Base-by-base conservation (phyloP, 1,140 invertebrate species). In the Protaetia brevitarsis region DNA sequence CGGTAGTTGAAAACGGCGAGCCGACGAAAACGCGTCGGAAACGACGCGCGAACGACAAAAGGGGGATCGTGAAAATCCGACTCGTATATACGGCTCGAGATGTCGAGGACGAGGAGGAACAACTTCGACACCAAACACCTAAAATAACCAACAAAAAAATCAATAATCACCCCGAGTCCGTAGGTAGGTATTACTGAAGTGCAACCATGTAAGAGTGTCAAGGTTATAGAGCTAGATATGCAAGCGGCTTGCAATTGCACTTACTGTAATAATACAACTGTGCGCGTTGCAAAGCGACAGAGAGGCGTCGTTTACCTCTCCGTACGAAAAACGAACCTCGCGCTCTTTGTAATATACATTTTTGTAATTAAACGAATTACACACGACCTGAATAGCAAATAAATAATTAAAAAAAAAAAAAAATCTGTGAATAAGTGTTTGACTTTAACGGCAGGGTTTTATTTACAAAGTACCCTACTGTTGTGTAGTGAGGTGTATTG, bases 181-280 rank as follows among this genome's bases (percentile, higher is more conserved):
- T 63, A 62, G 41, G 60, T 58, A 58, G 65, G 27, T 51, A 66
- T 66, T 62, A 10, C 65, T 56, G 37, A 66, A 66, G 64, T 66
- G 64, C 64, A 66, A 29, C 64, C 31, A 69, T 59, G 68, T 71
- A 76, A 76, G 74, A 76, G 74, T 76, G 74, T 76, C 74, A 76
- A 76, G 74, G 74, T 74, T 72, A 70, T 41, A 31, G 57, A 59
- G 26, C 19, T 16, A 71, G 66, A 66, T 71, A 73, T 71, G 74
- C 71, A 73, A 75, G 65, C 70, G 66, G 16, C 66, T 72, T 74
- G 72, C 73, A 76, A 74, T 76, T 73, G 73, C 72, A 76, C 72
- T 72, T 73, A 72, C 60, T 66, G 68, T 57, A 51, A 51, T 51
- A 51, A 51, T 51, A 51, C 41, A 51, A 51, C 41, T 23, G 41